Percentiles rank a stretch among this genome's conserved stretches.
These are phyloP conservation scores for Ommatoiulus sabulosus DNA, from an alignment of 2,888 invertebrate genomes.

Conservation along the genomic window DNA sequence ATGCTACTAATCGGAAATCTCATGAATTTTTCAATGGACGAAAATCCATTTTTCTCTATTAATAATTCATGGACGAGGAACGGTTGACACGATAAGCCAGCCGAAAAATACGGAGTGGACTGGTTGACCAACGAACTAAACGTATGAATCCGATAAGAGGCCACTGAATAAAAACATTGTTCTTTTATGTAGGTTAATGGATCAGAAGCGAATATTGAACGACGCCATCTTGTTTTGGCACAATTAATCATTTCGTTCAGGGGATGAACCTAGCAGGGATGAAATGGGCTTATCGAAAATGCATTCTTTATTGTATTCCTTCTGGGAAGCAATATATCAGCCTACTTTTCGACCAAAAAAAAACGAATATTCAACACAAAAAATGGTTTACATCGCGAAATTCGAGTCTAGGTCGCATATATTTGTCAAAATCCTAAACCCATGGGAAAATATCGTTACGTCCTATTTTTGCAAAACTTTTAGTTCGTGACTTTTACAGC, in stretches of 20 bases:
- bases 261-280: neutral
- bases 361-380: neutral
- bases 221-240: neutral
- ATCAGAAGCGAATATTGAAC: neutral
- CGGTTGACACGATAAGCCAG: neutral
- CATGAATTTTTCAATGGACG: constrained; percentile 6
- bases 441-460: neutral
- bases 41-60: constrained; percentile 28
- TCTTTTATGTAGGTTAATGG: constrained; percentile 12
- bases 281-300: neutral
- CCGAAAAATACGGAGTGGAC: neutral
- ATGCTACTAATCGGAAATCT: neutral
- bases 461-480: neutral
- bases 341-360: neutral
- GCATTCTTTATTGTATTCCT: constrained; percentile 3
- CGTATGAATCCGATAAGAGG: neutral
- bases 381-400: neutral
- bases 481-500: neutral
- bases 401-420: neutral
- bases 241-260: neutral
- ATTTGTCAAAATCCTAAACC: neutral
- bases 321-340: neutral
- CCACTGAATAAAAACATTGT: neutral
- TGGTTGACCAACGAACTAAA: neutral
- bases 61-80: neutral